A percentile compares a stretch with the other conserved stretches of the same genome.
Evolutionary conservation across 1,140 invertebrate genomes (phyloP).

Genomic region (Anoplolepis gracilipes): DNA sequence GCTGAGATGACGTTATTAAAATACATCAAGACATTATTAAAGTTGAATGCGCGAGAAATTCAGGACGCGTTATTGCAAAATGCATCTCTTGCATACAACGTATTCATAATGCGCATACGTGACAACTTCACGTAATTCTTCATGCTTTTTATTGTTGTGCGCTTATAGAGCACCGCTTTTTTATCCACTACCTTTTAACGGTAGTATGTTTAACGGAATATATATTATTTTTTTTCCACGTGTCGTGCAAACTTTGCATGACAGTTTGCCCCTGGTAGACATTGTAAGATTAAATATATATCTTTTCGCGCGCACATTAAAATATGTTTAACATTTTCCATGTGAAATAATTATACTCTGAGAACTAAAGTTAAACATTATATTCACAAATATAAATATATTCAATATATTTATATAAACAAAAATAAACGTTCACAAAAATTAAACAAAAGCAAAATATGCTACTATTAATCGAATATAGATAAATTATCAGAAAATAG

Average conservation of each 20-base stretch:
- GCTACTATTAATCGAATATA: background rate
- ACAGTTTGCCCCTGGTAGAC: background rate
- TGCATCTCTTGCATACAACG: slow-evolving; percentile 58
- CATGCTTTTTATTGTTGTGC: slow-evolving; percentile 65
- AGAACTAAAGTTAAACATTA: slow-evolving; percentile 6
- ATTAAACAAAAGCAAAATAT: background rate
- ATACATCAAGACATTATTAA: slow-evolving; percentile 42
- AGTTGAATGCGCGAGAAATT: slow-evolving; percentile 59
- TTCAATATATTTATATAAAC: background rate
- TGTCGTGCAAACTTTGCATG: slow-evolving; percentile 36
- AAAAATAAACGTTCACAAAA: background rate
- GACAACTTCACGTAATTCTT: slow-evolving; percentile 60
- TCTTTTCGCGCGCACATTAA: slow-evolving; percentile 7
- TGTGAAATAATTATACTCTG: background rate
- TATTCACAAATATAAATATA: background rate
- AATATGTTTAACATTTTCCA: background rate
- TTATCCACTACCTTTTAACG: slow-evolving; percentile 9
- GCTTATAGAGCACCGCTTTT: slow-evolving; percentile 56
- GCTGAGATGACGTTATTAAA: slow-evolving; percentile 1
- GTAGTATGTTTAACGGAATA: slow-evolving; percentile 13
- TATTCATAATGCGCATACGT: slow-evolving; percentile 56
- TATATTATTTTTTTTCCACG: slow-evolving; percentile 28
- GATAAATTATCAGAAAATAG: background rate
- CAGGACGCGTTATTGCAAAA: slow-evolving; percentile 60
- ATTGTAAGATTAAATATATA: background rate